Base-by-base conservation (phyloP, 1,140 invertebrate species). In the Drosophila bocki region DNA sequence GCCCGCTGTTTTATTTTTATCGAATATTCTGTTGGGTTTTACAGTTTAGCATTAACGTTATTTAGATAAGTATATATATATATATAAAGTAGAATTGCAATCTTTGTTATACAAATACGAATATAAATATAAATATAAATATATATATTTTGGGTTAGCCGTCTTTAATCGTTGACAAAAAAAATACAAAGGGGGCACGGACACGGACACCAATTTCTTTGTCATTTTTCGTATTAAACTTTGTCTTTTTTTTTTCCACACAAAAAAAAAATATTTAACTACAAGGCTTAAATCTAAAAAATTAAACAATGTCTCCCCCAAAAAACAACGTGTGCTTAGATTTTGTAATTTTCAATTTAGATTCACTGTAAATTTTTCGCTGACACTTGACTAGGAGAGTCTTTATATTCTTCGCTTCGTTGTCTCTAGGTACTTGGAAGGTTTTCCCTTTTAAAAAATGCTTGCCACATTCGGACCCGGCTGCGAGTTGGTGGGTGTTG, bases 391-490 rank as follows among this genome's bases (percentile, higher is more conserved):
- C 65, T 78, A 78, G 51, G 57, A 26, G 51, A 57, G 65, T 69
- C 58, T 53, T 45, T 53, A 6, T 29, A 29, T 29, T 29, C 15
- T 44, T 61, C 39, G 42, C 63, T 63, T 67, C 42, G 41, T 42
- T 62, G 70, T 75, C 60, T 58, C 60, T 58, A 77, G 82, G 82
- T 70, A 84, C 67, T 72, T 84, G 82, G 80, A 80, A 83, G 77
- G 81, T 15, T 12, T 13, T 13, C 37, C 13, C 22, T 22, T 42
- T 69, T 91, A 93, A 64, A 93, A 93, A 75, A 93, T 92, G 76
- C 86, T 88, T 3, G 91, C 91, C 67, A 91, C 91, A 90, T 91
- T 91, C 6, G 91, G 92, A 11, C 83, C 91, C 32, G 88, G 87
- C 61, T 91, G 79, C 26, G 88, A 72, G 35, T 91, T 92, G 26